Conservation (phyloP, 2,888 invertebrate species). For the Eurytoma adleriae region DNA sequence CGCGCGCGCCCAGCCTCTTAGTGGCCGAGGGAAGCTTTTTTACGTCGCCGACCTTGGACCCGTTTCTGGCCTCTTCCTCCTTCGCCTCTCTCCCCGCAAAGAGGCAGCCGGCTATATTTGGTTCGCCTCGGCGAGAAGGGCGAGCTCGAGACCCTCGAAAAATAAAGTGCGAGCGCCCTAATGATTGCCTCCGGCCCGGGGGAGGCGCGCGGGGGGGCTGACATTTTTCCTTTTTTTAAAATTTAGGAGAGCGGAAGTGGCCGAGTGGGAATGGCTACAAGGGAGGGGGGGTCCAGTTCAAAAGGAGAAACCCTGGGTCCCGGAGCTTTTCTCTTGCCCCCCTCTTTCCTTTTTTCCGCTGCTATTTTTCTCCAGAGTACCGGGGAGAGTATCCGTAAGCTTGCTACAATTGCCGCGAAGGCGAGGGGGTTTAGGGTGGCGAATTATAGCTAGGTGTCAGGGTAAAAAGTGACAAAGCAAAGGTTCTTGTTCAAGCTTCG, state of each 20-base stretch:
- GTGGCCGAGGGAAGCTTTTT: conserved; percentile 52
- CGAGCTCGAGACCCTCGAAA: conserved; percentile 58
- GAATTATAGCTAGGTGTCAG: neutral
- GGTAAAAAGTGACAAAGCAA: neutral
- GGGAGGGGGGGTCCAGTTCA: neutral
- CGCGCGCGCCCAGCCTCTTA: conserved; percentile 51
- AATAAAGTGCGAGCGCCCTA: conserved; percentile 58
- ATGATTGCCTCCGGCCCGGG: conserved; percentile 56
- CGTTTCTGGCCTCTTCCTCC: conserved; percentile 55
- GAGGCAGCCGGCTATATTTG: conserved; percentile 60
- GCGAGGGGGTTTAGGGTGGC: neutral
- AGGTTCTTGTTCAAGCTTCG: too few species aligned
- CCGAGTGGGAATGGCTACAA: neutral
- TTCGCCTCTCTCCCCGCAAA: conserved; percentile 22
- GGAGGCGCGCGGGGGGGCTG: neutral
- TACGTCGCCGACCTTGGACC: conserved; percentile 65
- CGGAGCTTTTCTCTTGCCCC: neutral
- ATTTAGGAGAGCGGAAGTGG: conserved; percentile 21
- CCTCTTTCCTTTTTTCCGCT: neutral
- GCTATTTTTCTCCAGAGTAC: neutral
- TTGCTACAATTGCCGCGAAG: neutral
- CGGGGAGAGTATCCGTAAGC: neutral
- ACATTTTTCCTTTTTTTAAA: conserved; percentile 3
- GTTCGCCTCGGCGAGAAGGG: conserved; percentile 60
- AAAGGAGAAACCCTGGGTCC: neutral